A percentile compares a stretch with the other conserved stretches of the same genome.
Conservation (phyloP, 2,797 vertebrate species). For the Dermochelys coriacea region DNA sequence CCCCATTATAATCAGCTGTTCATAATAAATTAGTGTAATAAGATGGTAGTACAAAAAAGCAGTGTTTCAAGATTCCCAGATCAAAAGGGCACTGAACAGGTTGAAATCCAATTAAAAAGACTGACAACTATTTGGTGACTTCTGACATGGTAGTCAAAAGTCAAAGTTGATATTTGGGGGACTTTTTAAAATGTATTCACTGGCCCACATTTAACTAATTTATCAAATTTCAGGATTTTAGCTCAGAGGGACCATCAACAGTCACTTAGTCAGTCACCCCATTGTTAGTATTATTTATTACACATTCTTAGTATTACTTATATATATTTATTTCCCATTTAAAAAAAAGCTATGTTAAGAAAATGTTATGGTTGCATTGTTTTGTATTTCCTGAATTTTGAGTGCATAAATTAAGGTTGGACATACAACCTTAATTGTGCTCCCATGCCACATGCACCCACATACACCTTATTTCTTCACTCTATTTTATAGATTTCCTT, state of each 20-base stretch:
- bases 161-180: neutral
- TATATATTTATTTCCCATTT: neutral
- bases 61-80: conserved; percentile 19
- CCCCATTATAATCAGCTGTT: neutral
- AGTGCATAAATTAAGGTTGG: too few species aligned
- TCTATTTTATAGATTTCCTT: neutral
- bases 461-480: neutral
- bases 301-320: neutral
- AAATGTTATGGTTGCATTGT: neutral
- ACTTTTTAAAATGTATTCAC: neutral
- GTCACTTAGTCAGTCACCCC: neutral
- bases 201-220: neutral
- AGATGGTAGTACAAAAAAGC: conserved; percentile 5
- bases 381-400: too few species aligned
- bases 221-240: neutral
- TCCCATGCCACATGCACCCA: neutral
- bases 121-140: conserved; percentile 22
- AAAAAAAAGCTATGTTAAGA: neutral
- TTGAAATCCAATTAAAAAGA: conserved; percentile 10
- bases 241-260: neutral
- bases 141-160: neutral
- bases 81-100: conserved; percentile 15
- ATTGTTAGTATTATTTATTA: neutral
- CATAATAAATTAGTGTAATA: neutral
- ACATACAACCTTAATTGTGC: neutral